These are phyloP conservation scores for Idaea biselata DNA, from an alignment of 2,888 invertebrate genomes.

Conservation along the genomic window DNA sequence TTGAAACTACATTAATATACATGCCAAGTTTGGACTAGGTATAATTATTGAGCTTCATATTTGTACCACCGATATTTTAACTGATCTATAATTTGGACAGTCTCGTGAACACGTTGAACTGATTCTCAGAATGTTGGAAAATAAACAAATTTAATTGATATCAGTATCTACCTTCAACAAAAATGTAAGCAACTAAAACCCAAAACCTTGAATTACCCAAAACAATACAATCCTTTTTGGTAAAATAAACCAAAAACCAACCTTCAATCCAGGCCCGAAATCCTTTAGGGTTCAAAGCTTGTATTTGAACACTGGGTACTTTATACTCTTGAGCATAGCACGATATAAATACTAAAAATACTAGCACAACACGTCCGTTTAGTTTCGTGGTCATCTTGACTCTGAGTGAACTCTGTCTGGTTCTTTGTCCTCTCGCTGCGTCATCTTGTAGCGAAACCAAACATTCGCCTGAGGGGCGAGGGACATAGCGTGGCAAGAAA, in stretches of 20 bases:
- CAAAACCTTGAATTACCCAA: neutral
- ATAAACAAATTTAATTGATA: too few species aligned
- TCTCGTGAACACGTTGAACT: too few species aligned
- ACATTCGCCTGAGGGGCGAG: neutral
- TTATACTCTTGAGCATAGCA: constrained; percentile 33
- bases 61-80: too few species aligned
- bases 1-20: too few species aligned
- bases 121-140: too few species aligned
- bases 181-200: neutral
- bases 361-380: constrained; percentile 28
- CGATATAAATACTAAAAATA: constrained; percentile 28
- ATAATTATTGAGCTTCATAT: too few species aligned
- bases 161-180: too few species aligned
- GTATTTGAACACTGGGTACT: constrained; percentile 74
- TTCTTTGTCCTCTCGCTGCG: neutral
- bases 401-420: constrained; percentile 29
- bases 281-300: constrained; percentile 79
- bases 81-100: too few species aligned
- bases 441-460: constrained; percentile 6
- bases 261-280: constrained; percentile 53
- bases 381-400: constrained; percentile 38
- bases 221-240: too few species aligned
- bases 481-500: too few species aligned
- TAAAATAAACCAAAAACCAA: neutral
- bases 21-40: too few species aligned